Evolutionary conservation across 2,113 vertebrate species (phyloP).

Genomic region (human (Homo sapiens)): DNA sequence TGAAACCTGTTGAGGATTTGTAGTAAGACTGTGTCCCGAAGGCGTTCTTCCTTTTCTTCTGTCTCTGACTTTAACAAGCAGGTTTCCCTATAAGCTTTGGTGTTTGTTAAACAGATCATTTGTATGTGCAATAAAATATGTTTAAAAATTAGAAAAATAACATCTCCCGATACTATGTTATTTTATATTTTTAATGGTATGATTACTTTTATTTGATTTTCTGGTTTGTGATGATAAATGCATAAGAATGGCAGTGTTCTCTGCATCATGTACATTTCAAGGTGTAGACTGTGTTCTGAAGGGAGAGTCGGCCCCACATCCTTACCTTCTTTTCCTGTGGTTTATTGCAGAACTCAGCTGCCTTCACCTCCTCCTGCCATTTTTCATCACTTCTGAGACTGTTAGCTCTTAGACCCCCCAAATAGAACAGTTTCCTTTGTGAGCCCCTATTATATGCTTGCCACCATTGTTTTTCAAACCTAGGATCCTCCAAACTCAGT

Average conservation of each 20-base stretch:
- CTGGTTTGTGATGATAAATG: not conserved
- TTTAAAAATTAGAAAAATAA: not conserved
- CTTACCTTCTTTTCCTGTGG: not conserved
- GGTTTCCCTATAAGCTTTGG: not conserved
- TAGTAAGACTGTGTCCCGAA: not conserved
- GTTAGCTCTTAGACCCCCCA: not conserved
- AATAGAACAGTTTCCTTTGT: not conserved
- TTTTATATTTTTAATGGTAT: not conserved
- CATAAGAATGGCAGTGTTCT: not conserved
- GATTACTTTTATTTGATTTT: not conserved
- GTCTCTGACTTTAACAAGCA: not conserved
- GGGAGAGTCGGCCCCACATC: rapidly evolving
- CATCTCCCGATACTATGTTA: too few relatives aligned
- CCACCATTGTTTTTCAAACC: not conserved
- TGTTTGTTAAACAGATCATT: not conserved
- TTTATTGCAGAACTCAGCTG: not conserved
- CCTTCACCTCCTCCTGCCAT: not conserved
- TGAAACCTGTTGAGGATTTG: not conserved
- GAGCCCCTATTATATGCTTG: not conserved
- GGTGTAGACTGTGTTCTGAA: not conserved
- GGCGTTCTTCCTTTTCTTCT: not conserved
- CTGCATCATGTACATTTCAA: not conserved
- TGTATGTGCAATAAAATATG: not conserved
- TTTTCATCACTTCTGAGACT: not conserved
- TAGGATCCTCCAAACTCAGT: not conserved